These are phyloP conservation scores for Urosaurus nigricauda DNA, from an alignment of 2,797 vertebrate genomes.

Conservation along the genomic window DNA sequence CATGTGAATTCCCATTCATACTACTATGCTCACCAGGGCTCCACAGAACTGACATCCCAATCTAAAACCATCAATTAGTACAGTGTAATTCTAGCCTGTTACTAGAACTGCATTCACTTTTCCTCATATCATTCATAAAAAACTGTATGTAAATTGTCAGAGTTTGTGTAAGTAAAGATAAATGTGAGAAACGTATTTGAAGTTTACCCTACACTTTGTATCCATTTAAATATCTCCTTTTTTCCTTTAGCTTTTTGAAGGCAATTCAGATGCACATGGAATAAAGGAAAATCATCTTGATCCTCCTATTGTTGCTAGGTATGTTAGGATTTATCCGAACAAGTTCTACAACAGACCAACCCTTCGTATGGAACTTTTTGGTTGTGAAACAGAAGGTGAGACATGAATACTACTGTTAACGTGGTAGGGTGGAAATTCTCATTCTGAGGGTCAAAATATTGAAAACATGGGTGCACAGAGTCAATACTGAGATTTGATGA, in stretches of 20 bases:
- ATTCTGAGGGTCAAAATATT: not conserved
- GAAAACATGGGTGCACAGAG: not conserved
- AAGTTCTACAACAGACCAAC: constrained; percentile 84
- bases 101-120: not conserved
- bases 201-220: not conserved
- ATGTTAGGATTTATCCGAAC: constrained; percentile 87
- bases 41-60: not conserved
- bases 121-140: no score
- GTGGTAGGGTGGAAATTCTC: not conserved
- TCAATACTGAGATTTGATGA: not conserved
- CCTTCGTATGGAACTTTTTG: constrained; percentile 92
- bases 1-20: not conserved
- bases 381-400: constrained; percentile 93
- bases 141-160: not conserved
- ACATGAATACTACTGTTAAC: not conserved
- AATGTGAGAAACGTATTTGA: constrained; percentile 8
- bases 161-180: not conserved
- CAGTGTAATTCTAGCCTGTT: not conserved
- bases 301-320: constrained; percentile 90
- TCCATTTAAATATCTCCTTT: not conserved
- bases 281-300: constrained; percentile 87
- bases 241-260: constrained; percentile 86
- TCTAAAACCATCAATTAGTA: not conserved
- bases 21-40: not conserved
- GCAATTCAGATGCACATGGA: constrained; percentile 84